Evolutionary conservation across 2,797 vertebrate genomes (phyloP).

Genomic region (Bradypus variegatus): DNA sequence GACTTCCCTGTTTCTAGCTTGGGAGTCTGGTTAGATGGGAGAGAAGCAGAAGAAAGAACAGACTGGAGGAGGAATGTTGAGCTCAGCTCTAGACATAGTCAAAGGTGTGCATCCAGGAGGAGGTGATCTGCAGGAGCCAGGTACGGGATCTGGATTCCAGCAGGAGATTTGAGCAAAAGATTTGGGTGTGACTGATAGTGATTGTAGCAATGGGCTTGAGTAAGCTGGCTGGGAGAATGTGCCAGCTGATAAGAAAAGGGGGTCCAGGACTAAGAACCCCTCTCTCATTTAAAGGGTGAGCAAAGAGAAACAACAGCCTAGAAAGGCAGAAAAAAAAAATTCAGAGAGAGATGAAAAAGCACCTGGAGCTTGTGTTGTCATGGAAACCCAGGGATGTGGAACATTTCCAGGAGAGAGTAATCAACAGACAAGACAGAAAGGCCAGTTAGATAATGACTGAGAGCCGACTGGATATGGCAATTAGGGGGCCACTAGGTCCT

Average conservation of each 20-base stretch:
- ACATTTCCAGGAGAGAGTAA: background rate
- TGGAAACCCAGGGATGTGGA: background rate
- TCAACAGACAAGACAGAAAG: background rate
- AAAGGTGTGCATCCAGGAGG: background rate
- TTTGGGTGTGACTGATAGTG: background rate
- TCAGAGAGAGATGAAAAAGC: background rate
- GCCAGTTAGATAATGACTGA: background rate
- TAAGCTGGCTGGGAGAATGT: background rate
- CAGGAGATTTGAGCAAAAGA: background rate
- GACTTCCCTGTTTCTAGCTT: background rate
- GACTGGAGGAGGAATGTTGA: background rate
- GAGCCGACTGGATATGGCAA: background rate
- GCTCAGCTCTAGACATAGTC: background rate
- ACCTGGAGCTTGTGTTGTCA: background rate
- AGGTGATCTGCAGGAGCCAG: background rate
- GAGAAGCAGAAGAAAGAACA: background rate
- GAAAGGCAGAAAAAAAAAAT: background rate
- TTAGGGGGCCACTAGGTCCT: background rate
- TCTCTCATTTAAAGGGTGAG: background rate
- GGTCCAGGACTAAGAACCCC: background rate
- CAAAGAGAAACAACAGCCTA: background rate
- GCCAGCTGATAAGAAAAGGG: background rate
- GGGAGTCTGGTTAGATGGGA: background rate
- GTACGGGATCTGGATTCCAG: background rate
- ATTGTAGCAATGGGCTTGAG: background rate